Conservation (phyloP, 2,113 vertebrate species). For the Strix aluco region DNA sequence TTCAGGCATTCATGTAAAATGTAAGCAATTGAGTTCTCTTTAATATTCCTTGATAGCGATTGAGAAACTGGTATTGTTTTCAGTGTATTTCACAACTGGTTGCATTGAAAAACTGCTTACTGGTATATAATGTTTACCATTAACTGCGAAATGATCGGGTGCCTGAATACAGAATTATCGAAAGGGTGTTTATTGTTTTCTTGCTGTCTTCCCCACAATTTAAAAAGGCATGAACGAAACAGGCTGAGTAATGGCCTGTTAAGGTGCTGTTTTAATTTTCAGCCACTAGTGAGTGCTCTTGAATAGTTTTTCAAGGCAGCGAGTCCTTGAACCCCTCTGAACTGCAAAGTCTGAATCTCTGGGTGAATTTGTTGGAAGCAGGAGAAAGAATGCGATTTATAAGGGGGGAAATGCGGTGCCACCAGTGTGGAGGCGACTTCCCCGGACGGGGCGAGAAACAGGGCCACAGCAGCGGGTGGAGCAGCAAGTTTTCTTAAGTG, state of each 20-base stretch:
- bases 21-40: slow-evolving; percentile 61
- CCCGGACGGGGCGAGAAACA: fast-evolving
- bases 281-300: slow-evolving; percentile 92
- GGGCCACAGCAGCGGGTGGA: neutral
- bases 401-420: slow-evolving; percentile 11
- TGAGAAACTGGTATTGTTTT: slow-evolving; percentile 57
- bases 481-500: neutral
- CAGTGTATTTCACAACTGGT: slow-evolving; percentile 66
- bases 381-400: slow-evolving; percentile 67
- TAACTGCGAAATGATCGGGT: slow-evolving; percentile 57
- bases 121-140: slow-evolving; percentile 51
- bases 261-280: slow-evolving; percentile 74
- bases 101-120: slow-evolving; percentile 73
- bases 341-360: slow-evolving; percentile 34
- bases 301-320: slow-evolving; percentile 80
- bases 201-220: neutral
- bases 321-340: slow-evolving; percentile 40
- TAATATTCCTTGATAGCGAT: slow-evolving; percentile 39
- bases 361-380: slow-evolving; percentile 58
- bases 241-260: neutral
- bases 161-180: slow-evolving; percentile 54
- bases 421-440: neutral
- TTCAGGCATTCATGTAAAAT: slow-evolving; percentile 56
- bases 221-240: neutral
- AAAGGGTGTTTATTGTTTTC: slow-evolving; percentile 16